Conservation (phyloP, 2,113 vertebrate species). For the Calyptomena viridis region DNA sequence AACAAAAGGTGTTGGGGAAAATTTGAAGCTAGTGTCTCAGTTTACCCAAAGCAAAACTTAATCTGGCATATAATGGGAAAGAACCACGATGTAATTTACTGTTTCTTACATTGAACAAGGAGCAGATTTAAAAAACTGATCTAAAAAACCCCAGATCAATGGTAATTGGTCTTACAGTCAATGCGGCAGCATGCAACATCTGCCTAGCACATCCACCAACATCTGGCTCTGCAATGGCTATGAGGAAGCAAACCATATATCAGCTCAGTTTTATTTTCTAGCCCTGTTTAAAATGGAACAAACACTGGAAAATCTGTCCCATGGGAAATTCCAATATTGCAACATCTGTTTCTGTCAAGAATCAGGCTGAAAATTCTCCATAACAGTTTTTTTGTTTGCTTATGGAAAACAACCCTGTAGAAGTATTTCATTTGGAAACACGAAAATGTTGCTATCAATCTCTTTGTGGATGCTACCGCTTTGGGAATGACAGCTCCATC, state of each 20-base stretch:
- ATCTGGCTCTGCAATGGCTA: not conserved
- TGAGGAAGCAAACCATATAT: not conserved
- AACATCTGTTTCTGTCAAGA: slow-evolving; percentile 56
- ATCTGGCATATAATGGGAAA: not conserved
- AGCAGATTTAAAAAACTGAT: not conserved
- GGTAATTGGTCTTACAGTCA: not conserved
- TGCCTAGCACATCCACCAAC: not conserved
- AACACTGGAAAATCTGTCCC: slow-evolving; percentile 12
- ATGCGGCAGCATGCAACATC: not conserved
- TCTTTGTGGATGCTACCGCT: not conserved
- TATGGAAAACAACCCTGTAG: not conserved
- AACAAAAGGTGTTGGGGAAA: not conserved
- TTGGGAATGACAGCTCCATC: not conserved
- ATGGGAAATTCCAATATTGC: slow-evolving; percentile 26
- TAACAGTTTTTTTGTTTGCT: slow-evolving; percentile 16
- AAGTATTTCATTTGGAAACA: not conserved
- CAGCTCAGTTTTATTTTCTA: slow-evolving; percentile 33
- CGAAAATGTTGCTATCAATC: not conserved
- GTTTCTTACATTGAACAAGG: not conserved
- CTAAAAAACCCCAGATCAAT: not conserved
- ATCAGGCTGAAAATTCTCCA: not conserved
- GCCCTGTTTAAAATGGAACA: slow-evolving; percentile 12
- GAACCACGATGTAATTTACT: not conserved
- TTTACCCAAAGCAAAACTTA: not conserved
- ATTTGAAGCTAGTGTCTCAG: not conserved